Base-by-base conservation (phyloP, 2,888 invertebrate species). In the Drosophila leonis region DNA sequence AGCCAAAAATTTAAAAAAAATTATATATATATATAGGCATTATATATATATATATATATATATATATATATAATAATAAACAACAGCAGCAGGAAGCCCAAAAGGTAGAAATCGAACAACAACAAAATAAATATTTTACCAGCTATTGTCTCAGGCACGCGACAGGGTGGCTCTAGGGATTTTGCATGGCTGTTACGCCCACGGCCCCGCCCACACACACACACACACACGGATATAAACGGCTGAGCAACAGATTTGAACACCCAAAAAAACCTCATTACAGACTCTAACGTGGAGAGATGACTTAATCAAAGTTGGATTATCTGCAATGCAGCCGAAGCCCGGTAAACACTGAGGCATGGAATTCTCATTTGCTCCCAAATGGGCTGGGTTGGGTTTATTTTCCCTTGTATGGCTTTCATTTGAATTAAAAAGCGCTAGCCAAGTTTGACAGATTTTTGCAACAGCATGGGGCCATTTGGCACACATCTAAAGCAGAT, bases 251-350 rank as follows among this genome's bases (percentile, higher is more conserved):
- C 82, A 87, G 91, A 89, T 91, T 91, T 91, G 80, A 77, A 91
- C 91, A 92, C 91, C 90, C 52, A 88, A 73, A 44, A 44, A 90
- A 72, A 80, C 86, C 76, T 87, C 33, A 75, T 89, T 82, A 89
- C 60, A 52, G 64, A 54, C 46, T 65, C 66, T 7, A 66, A 71
- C 68, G 72, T 63, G 62, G 46, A 20, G 80, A 90, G 90, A 92
- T 91, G 91, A 90, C 91, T 91, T 91, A 92, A 91, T 91, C 91
- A 91, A 91, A 91, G 91, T 91, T 91, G 92, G 91, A 92, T 91
- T 91, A 91, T 90, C 91, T 84, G 69, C 75, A 79, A 44, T 56
- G 56, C 56, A 56, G 33, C 42, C 77, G 68, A 73, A 65, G 72
- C 55, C 44, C 46, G 76, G 75, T 71, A 82, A 81, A 77, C 78